These are phyloP conservation scores for Myotis pilosus DNA, from an alignment of 2,797 vertebrate genomes.

Conservation along the genomic window DNA sequence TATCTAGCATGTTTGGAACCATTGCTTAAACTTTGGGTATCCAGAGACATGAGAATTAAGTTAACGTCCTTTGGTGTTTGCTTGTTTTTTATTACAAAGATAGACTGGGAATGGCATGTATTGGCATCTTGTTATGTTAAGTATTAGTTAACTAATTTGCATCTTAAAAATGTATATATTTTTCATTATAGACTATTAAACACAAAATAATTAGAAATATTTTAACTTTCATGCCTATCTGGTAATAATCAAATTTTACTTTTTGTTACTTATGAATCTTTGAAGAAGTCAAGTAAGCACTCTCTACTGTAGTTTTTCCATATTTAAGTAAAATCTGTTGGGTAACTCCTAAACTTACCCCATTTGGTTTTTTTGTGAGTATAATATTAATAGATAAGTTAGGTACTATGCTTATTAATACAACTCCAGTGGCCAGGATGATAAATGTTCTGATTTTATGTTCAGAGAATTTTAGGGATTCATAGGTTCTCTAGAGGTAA, in stretches of 20 bases:
- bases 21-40: constrained; percentile 9
- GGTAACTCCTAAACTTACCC: not conserved
- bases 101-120: not conserved
- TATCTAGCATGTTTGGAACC: constrained; percentile 4
- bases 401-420: not conserved
- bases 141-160: constrained; percentile 40
- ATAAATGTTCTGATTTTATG: not conserved
- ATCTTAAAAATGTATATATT: not conserved
- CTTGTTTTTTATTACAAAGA: not conserved
- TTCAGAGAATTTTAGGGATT: constrained; percentile 29
- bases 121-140: not conserved
- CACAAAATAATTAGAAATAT: constrained; percentile 28
- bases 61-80: not conserved
- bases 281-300: not conserved
- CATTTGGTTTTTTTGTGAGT: not conserved
- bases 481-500: not conserved
- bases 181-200: not conserved
- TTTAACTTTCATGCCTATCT: not conserved
- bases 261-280: not conserved
- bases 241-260: constrained; percentile 12
- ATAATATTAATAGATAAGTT: not conserved
- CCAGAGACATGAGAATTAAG: not conserved
- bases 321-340: not conserved
- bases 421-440: not conserved
- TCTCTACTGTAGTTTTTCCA: not conserved